Evolutionary conservation across 2,113 vertebrate genomes (phyloP).

Genomic region (Seriola quinqueradiata): DNA sequence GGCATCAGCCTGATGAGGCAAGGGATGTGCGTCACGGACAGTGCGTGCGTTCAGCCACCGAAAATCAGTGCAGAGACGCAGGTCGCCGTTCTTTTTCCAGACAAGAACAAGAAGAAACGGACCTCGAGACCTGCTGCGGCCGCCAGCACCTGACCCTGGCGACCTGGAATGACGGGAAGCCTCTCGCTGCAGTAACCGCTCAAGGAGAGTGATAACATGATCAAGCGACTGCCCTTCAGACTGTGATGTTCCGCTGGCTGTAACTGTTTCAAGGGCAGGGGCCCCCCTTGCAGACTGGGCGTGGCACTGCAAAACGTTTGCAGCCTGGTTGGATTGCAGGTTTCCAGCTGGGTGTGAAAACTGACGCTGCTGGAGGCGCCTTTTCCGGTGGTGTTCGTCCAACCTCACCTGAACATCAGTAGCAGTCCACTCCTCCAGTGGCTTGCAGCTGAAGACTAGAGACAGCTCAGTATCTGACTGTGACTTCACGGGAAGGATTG

Average conservation of each 20-base stretch:
- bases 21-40: neutral
- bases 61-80: conserved; percentile 34
- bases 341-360: no score
- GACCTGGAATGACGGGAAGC: no score
- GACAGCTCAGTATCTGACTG: conserved; percentile 9
- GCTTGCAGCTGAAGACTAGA: conserved; percentile 14
- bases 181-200: no score
- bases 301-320: no score
- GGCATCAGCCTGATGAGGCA: conserved; percentile 28
- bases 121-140: no score
- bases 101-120: conserved; percentile 19
- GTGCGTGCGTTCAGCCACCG: conserved; percentile 20
- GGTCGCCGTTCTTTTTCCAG: conserved; percentile 11
- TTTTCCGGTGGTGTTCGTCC: neutral
- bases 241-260: no score
- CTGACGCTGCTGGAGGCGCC: neutral
- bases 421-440: neutral
- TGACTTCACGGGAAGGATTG: neutral
- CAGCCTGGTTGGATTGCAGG: no score
- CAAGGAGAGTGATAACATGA: no score
- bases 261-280: no score
- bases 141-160: no score
- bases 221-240: no score
- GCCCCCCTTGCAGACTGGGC: no score
- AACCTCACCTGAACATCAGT: neutral